Percentiles rank a stretch among this genome's conserved stretches.
These are phyloP conservation scores for Corythornis madagascariensis DNA, from an alignment of 2,113 vertebrate genomes.

Conservation along the genomic window DNA sequence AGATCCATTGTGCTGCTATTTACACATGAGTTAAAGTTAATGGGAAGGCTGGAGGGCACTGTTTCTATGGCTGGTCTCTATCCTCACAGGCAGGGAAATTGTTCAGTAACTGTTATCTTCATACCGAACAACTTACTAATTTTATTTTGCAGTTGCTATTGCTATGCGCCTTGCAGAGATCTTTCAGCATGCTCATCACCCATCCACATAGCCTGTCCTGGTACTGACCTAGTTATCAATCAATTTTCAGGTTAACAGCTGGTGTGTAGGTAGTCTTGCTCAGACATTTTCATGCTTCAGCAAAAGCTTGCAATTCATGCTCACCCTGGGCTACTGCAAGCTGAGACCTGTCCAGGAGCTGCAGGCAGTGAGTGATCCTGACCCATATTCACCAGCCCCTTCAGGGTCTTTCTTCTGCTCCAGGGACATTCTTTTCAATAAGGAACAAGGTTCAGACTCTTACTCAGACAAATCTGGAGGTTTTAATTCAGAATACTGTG, in stretches of 20 bases:
- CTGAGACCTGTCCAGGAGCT: neutral
- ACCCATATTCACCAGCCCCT: neutral
- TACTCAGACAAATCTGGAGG: neutral
- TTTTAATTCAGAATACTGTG: neutral
- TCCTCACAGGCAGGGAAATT: neutral
- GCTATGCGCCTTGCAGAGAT: neutral
- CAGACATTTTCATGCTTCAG: neutral
- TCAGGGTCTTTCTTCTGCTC: neutral
- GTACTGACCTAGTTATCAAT: neutral
- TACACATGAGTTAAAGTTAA: neutral
- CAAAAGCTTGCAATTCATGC: neutral
- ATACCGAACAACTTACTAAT: neutral
- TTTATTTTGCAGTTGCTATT: neutral
- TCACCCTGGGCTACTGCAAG: neutral
- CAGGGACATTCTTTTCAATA: neutral
- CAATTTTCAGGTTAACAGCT: neutral
- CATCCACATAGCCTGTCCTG: neutral
- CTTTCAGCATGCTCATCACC: fast-evolving
- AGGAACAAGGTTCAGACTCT: neutral
- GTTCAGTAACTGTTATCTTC: neutral
- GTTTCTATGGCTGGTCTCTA: neutral
- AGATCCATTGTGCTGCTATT: fast-evolving
- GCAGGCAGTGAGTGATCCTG: neutral
- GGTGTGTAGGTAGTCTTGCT: neutral
- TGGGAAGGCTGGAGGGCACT: neutral